Evolutionary conservation across 1,140 invertebrate species (phyloP), one percentile per base, ranked within the genome.

Genomic region (Dreissena polymorpha): DNA sequence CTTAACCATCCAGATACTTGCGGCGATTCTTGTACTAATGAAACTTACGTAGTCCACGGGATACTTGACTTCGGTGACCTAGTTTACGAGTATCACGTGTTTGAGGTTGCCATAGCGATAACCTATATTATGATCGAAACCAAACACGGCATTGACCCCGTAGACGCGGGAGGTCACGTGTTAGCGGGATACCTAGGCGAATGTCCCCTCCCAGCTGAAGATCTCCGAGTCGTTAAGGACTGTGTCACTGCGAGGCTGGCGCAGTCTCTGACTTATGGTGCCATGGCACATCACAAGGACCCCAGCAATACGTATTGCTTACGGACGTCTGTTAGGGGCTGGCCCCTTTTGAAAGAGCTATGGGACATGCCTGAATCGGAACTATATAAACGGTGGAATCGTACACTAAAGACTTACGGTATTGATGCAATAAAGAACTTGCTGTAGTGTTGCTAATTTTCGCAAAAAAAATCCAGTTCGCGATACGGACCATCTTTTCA

Each of bases 41-140:
- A 50, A 18, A 64, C 64, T 3, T 89, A 87, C 67, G 70, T 88
- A 21, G 80, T 93, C 13, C 69, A 92, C 18, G 95, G 94, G 0
- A 92, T 98, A 39, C 94, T 98, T 12, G 97, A 98, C 93, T 97
- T 97, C 90, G 96, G 96, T 0, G 97, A 98, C 91, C 94, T 95
- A 1, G 95, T 96, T 64, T 92, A 94, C 67, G 95, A 95, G 0
- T 96, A 94, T 87, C 94, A 95, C 57, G 90, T 98, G 21, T 97
- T 97, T 91, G 97, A 98, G 88, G 87, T 98, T 51, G 96, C 96
- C 16, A 95, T 98, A 75, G 91, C 95, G 6, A 94, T 97, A 88
- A 95, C 95, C 53, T 98, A 98, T 91, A 95, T 96, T 94, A 96
- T 97, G 87, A 89, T 97, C 10, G 91, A 95, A 57, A 93, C 94